phyloP scores from a whole-genome alignment of 53 echinoderm and acorn worm genomes.

The Henricia sp. region DNA sequence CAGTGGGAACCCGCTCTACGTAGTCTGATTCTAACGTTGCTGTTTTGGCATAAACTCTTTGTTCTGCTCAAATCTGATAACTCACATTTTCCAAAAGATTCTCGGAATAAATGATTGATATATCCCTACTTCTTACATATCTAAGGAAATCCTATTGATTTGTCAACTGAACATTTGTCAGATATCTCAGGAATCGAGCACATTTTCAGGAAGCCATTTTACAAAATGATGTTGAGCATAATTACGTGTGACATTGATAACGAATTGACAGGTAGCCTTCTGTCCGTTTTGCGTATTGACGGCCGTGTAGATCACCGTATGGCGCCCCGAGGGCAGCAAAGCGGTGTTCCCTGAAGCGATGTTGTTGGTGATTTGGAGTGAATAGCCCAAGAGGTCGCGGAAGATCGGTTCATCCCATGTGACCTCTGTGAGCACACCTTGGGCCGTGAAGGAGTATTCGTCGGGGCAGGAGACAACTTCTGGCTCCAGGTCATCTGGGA shows the following conservation, averaged over 20 bases:
- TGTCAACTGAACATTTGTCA: too few relatives aligned
- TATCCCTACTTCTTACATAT: too few relatives aligned
- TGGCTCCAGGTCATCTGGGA: conserved; percentile 67
- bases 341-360: conserved; percentile 33
- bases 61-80: too few relatives aligned
- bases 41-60: too few relatives aligned
- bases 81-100: too few relatives aligned
- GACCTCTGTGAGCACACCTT: conserved; percentile 33
- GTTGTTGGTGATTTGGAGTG: conserved; percentile 70
- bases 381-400: conserved; percentile 65
- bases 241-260: conserved; percentile 57
- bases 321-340: conserved; percentile 40
- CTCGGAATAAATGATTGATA: too few relatives aligned
- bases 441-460: conserved; percentile 45
- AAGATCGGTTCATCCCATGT: conserved; percentile 73
- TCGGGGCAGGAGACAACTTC: conserved; percentile 58
- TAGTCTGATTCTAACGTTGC: too few relatives aligned
- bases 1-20: too few relatives aligned
- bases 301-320: conserved; percentile 63
- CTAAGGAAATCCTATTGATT: too few relatives aligned
- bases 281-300: conserved; percentile 64
- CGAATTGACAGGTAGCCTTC: conserved; percentile 60
- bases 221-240: too few relatives aligned
- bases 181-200: too few relatives aligned
- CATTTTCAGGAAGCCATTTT: too few relatives aligned